Conservation (phyloP, 2,113 vertebrate genomes). For the Urocynchramus pylzowi region DNA sequence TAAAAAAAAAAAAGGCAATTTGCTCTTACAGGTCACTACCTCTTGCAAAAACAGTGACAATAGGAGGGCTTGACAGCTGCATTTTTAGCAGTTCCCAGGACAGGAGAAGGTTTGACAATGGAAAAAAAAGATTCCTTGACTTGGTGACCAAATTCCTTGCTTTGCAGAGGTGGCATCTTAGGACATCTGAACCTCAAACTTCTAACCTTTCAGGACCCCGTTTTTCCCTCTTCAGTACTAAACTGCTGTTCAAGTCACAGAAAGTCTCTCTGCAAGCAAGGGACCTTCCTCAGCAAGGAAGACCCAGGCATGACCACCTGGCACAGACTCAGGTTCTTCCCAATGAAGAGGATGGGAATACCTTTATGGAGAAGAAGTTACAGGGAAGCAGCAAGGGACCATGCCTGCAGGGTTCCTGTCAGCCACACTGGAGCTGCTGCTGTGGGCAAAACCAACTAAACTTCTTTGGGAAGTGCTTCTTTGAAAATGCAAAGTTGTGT, state of each 20-base stretch:
- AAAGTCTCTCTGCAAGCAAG: neutral
- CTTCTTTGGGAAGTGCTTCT: accelerated
- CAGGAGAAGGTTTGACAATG: neutral
- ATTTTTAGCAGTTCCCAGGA: neutral
- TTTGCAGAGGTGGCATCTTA: neutral
- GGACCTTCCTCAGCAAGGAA: neutral
- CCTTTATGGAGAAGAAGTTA: accelerated
- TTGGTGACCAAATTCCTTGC: accelerated
- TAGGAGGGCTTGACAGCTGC: neutral
- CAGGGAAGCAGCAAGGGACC: accelerated
- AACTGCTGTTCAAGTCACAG: neutral
- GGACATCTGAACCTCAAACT: neutral
- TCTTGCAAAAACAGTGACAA: neutral
- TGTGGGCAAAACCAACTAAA: neutral
- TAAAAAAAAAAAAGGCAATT: neutral
- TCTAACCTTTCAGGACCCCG: neutral
- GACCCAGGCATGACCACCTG: accelerated
- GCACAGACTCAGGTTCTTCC: accelerated
- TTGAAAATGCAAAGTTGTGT: neutral
- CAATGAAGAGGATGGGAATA: neutral
- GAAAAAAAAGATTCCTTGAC: neutral
- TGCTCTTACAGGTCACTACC: neutral
- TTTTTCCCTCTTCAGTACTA: neutral
- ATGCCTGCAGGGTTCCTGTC: accelerated
- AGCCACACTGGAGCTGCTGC: neutral